Base-by-base conservation (phyloP, 2,888 invertebrate species). In the Urechis unicinctus region DNA sequence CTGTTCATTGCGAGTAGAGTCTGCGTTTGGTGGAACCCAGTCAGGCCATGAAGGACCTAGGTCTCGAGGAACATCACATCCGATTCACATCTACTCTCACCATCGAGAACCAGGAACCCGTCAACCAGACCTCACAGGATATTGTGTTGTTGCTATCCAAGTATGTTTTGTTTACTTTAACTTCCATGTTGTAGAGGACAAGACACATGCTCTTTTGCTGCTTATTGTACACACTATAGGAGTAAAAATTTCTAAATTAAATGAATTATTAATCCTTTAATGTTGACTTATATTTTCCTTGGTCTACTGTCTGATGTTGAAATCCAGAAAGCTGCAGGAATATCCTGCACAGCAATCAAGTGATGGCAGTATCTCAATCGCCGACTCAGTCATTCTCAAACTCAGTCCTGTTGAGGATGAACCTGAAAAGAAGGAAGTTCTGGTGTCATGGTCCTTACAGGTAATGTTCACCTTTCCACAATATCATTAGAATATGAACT, bases 401-500 rank as follows among this genome's bases (percentile, higher is more conserved):
- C 88, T 95, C 1, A 90, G 92, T 73, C n/a, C n/a, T n/a, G n/a
- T n/a, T n/a, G 89, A 89, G 13, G 88, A 88, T 51, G 85, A 86
- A 57, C 87, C 88, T 66, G 89, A 78, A 61, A 86, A 87, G 56
- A 95, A 94, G 75, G 89, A 86, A 69, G 86, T 94, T 55, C 86
- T 90, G 68, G 89, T 95, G 2, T 91, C 94, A 0, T 96, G 95
- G 95, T 90, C 91, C 3, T 66, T 70, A 79, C 89, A 94, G 80
- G 94, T 80, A 17, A 36, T 36, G 9, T 36, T 36, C 9, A 36
- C 58, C 50, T 36, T n/a, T n/a, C n/a, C n/a, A n/a, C n/a, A n/a
- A n/a, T n/a, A n/a, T n/a, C n/a, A n/a, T n/a, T n/a, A n/a, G n/a
- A n/a, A n/a, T n/a, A n/a, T n/a, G n/a, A n/a, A n/a, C n/a, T n/a